These are phyloP conservation scores for Sebastes nivosus DNA, from an alignment of 2,797 vertebrate species.

Conservation along the genomic window DNA sequence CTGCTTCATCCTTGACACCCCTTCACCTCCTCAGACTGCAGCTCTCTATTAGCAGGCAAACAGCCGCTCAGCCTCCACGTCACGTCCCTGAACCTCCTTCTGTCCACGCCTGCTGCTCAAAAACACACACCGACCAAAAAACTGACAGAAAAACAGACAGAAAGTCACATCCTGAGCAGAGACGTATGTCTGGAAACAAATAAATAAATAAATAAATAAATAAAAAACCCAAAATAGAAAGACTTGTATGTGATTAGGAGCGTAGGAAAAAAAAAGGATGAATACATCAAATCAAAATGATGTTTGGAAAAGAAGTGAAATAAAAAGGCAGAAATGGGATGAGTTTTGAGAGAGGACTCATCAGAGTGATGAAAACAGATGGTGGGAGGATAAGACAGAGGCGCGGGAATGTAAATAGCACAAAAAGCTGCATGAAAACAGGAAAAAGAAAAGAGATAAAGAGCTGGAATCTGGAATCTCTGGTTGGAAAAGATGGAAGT, in stretches of 20 bases:
- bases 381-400: not conserved
- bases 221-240: not conserved
- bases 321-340: not conserved
- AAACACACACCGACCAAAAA: not conserved
- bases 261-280: rapidly evolving
- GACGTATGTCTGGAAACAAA: not conserved
- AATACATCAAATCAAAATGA: not conserved
- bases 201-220: not conserved
- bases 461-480: not conserved
- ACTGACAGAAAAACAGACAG: not conserved
- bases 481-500: not conserved
- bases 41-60: conserved; percentile 6
- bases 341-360: not conserved
- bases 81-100: conserved; percentile 4
- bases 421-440: not conserved
- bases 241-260: not conserved
- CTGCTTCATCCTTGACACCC: conserved; percentile 20
- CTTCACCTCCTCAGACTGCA: conserved; percentile 33
- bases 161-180: not conserved
- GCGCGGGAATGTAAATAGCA: not conserved
- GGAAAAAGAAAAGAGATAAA: not conserved
- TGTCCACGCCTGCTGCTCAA: not conserved
- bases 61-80: not conserved
- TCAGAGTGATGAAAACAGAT: not conserved
- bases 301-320: not conserved